Conservation (phyloP, 2,113 vertebrate genomes). For the Pelecanoides urinatrix region DNA sequence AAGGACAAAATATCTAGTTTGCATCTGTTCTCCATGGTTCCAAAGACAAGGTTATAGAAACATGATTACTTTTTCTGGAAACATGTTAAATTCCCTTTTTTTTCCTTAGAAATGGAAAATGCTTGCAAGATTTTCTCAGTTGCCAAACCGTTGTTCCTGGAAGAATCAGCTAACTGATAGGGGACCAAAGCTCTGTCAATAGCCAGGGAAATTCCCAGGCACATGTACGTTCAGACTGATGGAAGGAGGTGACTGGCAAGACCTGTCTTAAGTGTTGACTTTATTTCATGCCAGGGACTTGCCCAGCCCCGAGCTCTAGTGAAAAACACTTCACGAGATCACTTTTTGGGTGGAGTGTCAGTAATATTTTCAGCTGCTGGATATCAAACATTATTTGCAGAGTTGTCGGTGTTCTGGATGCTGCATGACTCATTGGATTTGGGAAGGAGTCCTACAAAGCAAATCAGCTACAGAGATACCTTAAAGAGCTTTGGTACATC, state of each 20-base stretch:
- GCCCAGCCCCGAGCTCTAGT: neutral
- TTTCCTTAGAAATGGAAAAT: constrained; percentile 1
- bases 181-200: neutral
- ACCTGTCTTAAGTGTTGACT: neutral
- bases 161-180: neutral
- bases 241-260: neutral
- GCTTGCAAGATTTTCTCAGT: neutral
- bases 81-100: neutral
- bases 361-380: constrained; percentile 25
- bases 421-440: neutral
- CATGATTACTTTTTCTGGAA: constrained; percentile 9
- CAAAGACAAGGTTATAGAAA: neutral
- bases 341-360: constrained; percentile 5
- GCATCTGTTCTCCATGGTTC: neutral
- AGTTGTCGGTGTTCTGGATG: neutral
- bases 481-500: neutral
- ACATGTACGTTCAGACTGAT: neutral
- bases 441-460: neutral
- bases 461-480: neutral
- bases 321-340: constrained; percentile 5
- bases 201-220: neutral
- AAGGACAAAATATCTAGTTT: neutral
- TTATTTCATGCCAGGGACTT: constrained; percentile 22
- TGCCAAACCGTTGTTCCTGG: neutral
- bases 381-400: constrained; percentile 14